Evolutionary conservation across 1,140 invertebrate species (phyloP), one percentile per base, ranked within the genome.

Genomic region (Drosophila rufa): DNA sequence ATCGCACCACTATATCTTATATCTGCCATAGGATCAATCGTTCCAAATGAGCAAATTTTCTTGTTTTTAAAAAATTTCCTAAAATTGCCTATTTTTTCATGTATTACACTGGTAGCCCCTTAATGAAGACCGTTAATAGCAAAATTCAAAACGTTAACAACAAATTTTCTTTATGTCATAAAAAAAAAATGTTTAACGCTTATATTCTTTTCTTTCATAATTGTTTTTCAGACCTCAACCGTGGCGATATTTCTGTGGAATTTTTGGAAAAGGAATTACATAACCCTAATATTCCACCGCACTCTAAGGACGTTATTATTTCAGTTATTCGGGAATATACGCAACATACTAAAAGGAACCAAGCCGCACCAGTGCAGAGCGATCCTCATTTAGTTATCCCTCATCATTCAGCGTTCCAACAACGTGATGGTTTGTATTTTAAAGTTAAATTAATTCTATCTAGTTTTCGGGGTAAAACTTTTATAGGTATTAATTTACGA

Each of bases 181-280:
- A 33, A 25, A 25, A 22, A 22, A 25, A 25, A 25, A 3, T 25
- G 22, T 25, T 25, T 25, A 25, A 33, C 8, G 30, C 30, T 33
- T 33, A 33, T 33, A 33, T 57, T 27, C 14, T 33, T 12, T 11
- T 14, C 6, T 14, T 33, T 33, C 55, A 43, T 15, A 4, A n/a
- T 40, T 19, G 9, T 46, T 30, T 30, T 40, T 9, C 19, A 86
- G 83, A 77, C 15, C 40, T 86, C 25, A 12, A 62, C 30, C 67
- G 80, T 9, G 83, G 83, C 8, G 83, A 86, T 40, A 43, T 86
- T 66, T 77, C 83, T 0, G 9, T 77, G 19, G 83, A 86, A n/a
- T 59, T 87, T 87, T 93, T 97, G 45, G 95, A 96, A 78, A 96
- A 97, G 81, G 96, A 97, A 91, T 93, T 96, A 22, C 94, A 94